Conservation (phyloP, 2,797 vertebrate species). For the Denticeps clupeoides region DNA sequence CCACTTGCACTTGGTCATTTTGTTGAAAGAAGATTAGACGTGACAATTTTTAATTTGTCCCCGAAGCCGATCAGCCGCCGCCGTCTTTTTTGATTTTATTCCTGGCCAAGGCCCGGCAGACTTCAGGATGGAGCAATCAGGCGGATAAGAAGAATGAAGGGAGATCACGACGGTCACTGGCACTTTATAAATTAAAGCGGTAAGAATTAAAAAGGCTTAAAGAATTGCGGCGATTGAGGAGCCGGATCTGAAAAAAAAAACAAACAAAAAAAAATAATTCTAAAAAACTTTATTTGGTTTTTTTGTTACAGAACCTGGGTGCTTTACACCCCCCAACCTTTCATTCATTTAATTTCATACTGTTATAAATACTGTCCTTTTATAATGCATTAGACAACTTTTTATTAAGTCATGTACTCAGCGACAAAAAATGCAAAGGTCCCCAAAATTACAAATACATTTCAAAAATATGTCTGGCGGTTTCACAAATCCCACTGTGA, state of each 20-base stretch:
- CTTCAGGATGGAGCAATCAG: constrained; percentile 48
- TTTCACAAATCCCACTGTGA: too few species aligned
- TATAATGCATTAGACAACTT: too few species aligned
- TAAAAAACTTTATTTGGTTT: too few species aligned
- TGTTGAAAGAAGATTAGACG: constrained; percentile 51
- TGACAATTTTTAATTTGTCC: constrained; percentile 62
- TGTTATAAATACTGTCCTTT: too few species aligned
- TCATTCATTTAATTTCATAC: constrained; percentile 18
- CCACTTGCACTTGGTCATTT: constrained; percentile 55
- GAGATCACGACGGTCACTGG: constrained; percentile 29
- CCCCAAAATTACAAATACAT: too few species aligned
- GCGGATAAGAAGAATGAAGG: constrained; percentile 14
- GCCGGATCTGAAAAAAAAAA: constrained; percentile 54
- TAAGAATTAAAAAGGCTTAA: constrained; percentile 50
- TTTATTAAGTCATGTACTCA: too few species aligned
- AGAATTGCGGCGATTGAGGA: constrained; percentile 54
- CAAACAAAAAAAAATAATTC: constrained; percentile 33
- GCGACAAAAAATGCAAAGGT: too few species aligned
- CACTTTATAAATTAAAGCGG: constrained; percentile 49
- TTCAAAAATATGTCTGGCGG: too few species aligned
- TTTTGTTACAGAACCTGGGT: too few species aligned
- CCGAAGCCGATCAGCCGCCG: constrained; percentile 36
- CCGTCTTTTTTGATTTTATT: constrained; percentile 32
- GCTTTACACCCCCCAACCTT: too few species aligned
- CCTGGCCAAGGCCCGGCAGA: constrained; percentile 19